A percentile compares a stretch with the other conserved stretches of the same genome.
Evolutionary conservation across 2,888 invertebrate species (phyloP).

Genomic region (Polydrusus pterygomalis): DNA sequence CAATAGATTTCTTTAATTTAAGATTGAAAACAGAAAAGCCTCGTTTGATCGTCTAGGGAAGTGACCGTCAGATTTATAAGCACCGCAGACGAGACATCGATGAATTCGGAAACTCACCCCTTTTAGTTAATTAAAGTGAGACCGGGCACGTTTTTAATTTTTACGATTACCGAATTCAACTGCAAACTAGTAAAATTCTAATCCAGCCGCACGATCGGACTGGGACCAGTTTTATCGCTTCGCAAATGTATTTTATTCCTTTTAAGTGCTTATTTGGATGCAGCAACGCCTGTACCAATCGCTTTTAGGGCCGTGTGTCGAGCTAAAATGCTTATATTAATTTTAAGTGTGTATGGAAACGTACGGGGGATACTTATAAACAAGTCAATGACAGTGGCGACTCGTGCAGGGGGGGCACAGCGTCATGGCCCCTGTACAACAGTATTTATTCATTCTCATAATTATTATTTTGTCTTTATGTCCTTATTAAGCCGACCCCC

Average conservation of each 20-base stretch:
- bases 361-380: too few relatives aligned
- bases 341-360: conserved; percentile 15
- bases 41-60: too few relatives aligned
- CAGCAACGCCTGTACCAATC: conserved; percentile 20
- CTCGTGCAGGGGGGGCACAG: too few relatives aligned
- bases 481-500: too few relatives aligned
- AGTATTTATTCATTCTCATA: too few relatives aligned
- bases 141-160: conserved; percentile 44
- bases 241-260: conserved; percentile 31
- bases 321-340: conserved; percentile 29
- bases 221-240: conserved; percentile 38
- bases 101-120: neutral
- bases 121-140: conserved; percentile 29
- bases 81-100: too few relatives aligned
- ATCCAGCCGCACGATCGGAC: conserved; percentile 30
- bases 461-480: too few relatives aligned
- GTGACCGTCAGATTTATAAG: too few relatives aligned
- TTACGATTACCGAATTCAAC: conserved; percentile 33
- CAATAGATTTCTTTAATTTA: too few relatives aligned
- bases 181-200: conserved; percentile 29
- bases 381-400: too few relatives aligned
- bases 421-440: too few relatives aligned
- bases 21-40: too few relatives aligned
- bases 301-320: conserved; percentile 24
- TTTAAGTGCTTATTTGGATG: conserved; percentile 48